Base-by-base conservation (phyloP, 2,888 invertebrate species). In the Dolomedes plantarius region DNA sequence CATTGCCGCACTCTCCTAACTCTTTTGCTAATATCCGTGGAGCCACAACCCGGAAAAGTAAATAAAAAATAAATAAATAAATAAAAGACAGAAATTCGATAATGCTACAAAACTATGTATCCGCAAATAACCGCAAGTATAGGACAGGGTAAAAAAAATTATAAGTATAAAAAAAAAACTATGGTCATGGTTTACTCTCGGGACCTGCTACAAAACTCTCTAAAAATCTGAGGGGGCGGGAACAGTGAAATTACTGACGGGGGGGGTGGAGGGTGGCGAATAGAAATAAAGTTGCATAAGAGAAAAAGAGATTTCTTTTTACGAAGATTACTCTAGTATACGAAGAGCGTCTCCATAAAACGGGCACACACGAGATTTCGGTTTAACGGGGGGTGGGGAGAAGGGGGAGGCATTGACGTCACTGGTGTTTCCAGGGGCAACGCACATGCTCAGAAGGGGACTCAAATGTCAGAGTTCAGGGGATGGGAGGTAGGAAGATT, bases 381-480 rank as follows among this genome's bases (percentile, higher is more conserved):
- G 41, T 13, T 46, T 9, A 46, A n/a, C 13, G n/a, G 68, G n/a
- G n/a, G n/a, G n/a, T n/a, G n/a, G n/a, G 41, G 23, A 41, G 7
- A 19, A 36, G 39, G 76, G 50, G 72, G 56, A 27, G 23, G 62
- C 28, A 83, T 67, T 83, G 83, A 83, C 83, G 83, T 83, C 83
- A 83, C 67, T 0, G n/a, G n/a, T 36, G 83, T 83, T 67, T 27
- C 83, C 71, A 76, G n/a, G 72, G 65, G 65, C 16, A 76, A 71
- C 28, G 75, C 64, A 74, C 69, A 83, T 9, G 65, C 83, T 46
- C 82, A 83, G 31, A 28, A 19, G 62, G 23, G 27, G 76, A 71
- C 78, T 65, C 77, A 85, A 85, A 85, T 85, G 78, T 85, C 78
- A 85, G 74, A 85, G 85, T 77, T 85, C 85, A 85, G 13, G 16